These are phyloP conservation scores for Mastacembelus armatus DNA, from an alignment of 2,797 vertebrate species.

Conservation along the genomic window DNA sequence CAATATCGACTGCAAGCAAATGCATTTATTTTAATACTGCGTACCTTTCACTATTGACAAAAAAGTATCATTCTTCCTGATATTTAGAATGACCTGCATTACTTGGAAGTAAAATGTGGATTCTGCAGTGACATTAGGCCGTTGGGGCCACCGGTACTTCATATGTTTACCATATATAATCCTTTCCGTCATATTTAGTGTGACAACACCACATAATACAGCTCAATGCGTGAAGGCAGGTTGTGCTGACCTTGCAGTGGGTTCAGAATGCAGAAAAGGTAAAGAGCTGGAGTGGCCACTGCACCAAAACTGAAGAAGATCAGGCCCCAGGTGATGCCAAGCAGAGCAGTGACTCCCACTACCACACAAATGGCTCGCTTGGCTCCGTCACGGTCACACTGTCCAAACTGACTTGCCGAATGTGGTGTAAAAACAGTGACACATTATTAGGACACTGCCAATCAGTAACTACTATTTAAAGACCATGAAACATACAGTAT, in stretches of 20 bases:
- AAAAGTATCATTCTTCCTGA: no score
- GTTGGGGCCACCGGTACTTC: no score
- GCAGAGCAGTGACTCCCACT: conserved; percentile 76
- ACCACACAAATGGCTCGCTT: conserved; percentile 66
- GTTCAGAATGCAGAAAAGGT: conserved; percentile 84
- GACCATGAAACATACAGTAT: no score
- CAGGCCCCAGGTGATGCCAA: conserved; percentile 81
- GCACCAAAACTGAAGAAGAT: conserved; percentile 76
- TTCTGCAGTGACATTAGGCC: no score
- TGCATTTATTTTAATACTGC: background rate
- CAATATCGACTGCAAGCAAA: no score
- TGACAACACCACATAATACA: background rate
- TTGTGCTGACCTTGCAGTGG: conserved; percentile 78
- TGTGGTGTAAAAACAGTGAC: no score
- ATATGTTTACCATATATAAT: background rate
- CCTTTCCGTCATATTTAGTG: background rate
- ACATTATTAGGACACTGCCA: background rate
- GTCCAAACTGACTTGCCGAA: conserved; percentile 1
- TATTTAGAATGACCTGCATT: no score
- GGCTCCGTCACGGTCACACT: conserved; percentile 40
- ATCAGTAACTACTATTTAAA: background rate
- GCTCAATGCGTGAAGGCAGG: background rate
- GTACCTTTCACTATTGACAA: no score
- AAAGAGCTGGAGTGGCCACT: conserved; percentile 68
- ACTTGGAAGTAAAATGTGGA: no score